These are phyloP conservation scores for Nilaparvata lugens DNA, from an alignment of 1,140 invertebrate genomes.

Conservation along the genomic window DNA sequence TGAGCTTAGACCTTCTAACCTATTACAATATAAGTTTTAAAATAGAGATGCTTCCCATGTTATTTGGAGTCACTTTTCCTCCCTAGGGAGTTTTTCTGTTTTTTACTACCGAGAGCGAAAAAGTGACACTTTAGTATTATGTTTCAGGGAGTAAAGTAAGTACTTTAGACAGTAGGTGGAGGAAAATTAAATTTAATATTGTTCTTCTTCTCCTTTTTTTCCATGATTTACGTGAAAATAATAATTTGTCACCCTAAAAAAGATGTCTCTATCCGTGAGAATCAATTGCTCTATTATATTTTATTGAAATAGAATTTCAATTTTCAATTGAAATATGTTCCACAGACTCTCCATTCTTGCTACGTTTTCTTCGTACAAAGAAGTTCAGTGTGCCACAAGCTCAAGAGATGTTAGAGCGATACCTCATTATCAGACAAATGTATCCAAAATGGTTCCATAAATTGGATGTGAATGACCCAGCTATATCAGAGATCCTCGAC, in stretches of 20 bases:
- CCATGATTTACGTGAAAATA: neutral
- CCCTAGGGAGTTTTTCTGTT: no score
- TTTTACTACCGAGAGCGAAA: no score
- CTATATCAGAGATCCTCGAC: constrained; percentile 58
- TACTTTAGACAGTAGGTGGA: no score
- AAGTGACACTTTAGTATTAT: no score
- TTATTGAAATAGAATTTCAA: neutral
- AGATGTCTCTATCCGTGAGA: no score
- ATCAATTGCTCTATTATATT: neutral
- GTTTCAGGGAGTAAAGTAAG: no score
- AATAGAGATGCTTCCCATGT: no score
- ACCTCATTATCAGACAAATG: constrained; percentile 65
- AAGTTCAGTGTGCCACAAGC: constrained; percentile 76
- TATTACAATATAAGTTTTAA: no score
- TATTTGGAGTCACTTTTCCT: no score
- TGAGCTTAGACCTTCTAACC: no score
- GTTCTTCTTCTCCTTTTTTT: no score
- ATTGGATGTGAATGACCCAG: constrained; percentile 57
- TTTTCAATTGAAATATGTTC: constrained; percentile 12
- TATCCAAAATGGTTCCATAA: constrained; percentile 56
- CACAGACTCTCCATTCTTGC: constrained; percentile 61
- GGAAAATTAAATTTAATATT: no score
- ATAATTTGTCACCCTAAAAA: constrained; percentile 42
- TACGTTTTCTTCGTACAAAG: constrained; percentile 69
- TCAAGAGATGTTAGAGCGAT: constrained; percentile 69